Conservation (phyloP, 2,113 vertebrate genomes). For the Tapirus terrestris region DNA sequence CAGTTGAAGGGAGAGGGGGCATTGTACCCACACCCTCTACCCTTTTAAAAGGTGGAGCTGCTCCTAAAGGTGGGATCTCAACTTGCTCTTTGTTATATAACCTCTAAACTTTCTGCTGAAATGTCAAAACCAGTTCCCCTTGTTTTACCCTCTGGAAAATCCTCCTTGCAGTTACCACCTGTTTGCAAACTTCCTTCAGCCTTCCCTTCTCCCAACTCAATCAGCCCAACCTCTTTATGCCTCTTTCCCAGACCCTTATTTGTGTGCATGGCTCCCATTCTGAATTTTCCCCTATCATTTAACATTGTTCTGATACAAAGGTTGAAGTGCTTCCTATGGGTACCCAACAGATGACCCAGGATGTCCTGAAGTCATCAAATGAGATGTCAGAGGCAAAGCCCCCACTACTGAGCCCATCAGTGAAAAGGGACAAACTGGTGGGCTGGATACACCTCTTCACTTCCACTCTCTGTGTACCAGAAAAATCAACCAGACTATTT, state of each 20-base stretch:
- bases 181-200: neutral
- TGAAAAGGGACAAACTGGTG: neutral
- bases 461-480: neutral
- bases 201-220: neutral
- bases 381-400: neutral
- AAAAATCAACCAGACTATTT: neutral
- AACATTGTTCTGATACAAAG: neutral
- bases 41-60: neutral
- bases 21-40: neutral
- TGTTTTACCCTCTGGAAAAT: neutral
- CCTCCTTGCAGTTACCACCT: neutral
- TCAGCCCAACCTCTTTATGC: neutral
- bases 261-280: neutral
- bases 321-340: neutral
- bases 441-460: neutral
- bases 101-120: neutral
- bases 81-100: neutral
- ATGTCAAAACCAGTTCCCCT: slow-evolving; percentile 9
- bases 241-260: neutral
- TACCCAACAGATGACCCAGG: neutral
- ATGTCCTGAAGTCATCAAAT: neutral
- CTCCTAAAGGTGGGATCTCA: neutral
- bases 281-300: neutral
- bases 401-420: neutral
- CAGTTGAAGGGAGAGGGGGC: neutral